Conservation (phyloP, 2,888 invertebrate genomes). For the Erebia epiphron region DNA sequence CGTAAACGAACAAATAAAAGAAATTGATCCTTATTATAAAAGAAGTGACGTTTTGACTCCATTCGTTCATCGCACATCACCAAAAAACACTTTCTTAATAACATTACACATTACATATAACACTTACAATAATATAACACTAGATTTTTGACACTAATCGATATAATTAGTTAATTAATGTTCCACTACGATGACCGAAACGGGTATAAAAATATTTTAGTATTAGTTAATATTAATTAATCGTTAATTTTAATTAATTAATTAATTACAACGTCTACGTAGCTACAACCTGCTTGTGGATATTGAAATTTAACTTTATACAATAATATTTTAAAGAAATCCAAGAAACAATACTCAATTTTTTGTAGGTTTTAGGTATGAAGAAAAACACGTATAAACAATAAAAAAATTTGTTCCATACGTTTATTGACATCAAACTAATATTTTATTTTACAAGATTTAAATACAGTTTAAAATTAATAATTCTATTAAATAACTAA, state of each 20-base stretch:
- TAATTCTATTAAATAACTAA: background rate
- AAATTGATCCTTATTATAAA: background rate
- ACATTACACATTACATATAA: constrained; percentile 22
- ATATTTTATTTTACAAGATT: background rate
- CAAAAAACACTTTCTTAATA: constrained; percentile 4
- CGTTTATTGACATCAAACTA: background rate
- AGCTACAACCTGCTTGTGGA: constrained; percentile 16
- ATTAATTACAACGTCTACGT: constrained; percentile 19
- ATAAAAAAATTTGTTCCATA: background rate
- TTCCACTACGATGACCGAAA: constrained; percentile 34
- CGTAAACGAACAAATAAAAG: background rate
- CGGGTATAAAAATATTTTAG: constrained; percentile 47
- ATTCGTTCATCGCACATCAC: background rate
- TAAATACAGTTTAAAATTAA: background rate
- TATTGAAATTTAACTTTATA: background rate
- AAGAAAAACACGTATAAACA: background rate
- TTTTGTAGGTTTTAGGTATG: background rate
- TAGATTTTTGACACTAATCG: constrained; percentile 40
- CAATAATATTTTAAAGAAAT: background rate
- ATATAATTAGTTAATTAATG: constrained; percentile 25
- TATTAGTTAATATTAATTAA: constrained; percentile 25
- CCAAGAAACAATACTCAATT: background rate
- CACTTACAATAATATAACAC: constrained; percentile 33
- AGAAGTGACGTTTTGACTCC: background rate
- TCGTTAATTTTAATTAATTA: constrained; percentile 4